A percentile compares a stretch with the other conserved stretches of the same genome.
These are phyloP conservation scores for Drosophila willistoni DNA, from an alignment of 1,140 invertebrate species.

Conservation along the genomic window DNA sequence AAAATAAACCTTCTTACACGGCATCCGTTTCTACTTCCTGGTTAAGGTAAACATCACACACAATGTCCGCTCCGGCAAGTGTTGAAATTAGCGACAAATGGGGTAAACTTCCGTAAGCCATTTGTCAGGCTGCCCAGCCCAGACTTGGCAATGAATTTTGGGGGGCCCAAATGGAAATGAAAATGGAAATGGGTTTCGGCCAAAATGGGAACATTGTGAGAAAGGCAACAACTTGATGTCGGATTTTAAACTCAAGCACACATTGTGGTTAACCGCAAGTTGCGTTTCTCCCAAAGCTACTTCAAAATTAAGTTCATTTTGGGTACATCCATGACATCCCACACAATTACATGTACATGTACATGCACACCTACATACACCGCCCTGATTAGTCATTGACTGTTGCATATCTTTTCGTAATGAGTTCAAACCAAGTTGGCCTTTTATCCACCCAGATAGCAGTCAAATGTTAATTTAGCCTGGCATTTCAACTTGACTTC, in stretches of 20 bases:
- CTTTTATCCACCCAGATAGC: neutral
- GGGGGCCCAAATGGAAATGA: neutral
- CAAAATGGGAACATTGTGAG: conserved; percentile 23
- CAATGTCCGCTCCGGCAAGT: conserved; percentile 36
- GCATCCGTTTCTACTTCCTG: conserved; percentile 1
- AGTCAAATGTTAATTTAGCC: conserved; percentile 45
- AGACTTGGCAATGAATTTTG: neutral
- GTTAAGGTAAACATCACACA: conserved; percentile 20
- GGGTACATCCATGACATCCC: conserved; percentile 7
- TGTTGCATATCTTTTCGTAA: conserved; percentile 37
- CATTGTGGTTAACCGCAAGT: conserved; percentile 64
- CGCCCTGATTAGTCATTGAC: conserved; percentile 33
- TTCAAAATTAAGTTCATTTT: conserved; percentile 65
- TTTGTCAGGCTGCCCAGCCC: conserved; percentile 29
- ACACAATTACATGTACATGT: neutral
- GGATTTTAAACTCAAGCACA: conserved; percentile 45
- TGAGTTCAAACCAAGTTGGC: conserved; percentile 25
- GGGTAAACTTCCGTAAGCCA: conserved; percentile 63
- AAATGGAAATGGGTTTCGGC: conserved; percentile 57
- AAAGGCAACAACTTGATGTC: conserved; percentile 47
- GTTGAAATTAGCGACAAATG: conserved; percentile 63
- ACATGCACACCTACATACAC: neutral
- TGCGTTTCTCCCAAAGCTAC: conserved; percentile 40
- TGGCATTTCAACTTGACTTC: conserved; percentile 40
- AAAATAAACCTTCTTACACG: neutral